These are phyloP conservation scores for Cantharis rufa DNA, from an alignment of 2,888 invertebrate species.

Conservation along the genomic window DNA sequence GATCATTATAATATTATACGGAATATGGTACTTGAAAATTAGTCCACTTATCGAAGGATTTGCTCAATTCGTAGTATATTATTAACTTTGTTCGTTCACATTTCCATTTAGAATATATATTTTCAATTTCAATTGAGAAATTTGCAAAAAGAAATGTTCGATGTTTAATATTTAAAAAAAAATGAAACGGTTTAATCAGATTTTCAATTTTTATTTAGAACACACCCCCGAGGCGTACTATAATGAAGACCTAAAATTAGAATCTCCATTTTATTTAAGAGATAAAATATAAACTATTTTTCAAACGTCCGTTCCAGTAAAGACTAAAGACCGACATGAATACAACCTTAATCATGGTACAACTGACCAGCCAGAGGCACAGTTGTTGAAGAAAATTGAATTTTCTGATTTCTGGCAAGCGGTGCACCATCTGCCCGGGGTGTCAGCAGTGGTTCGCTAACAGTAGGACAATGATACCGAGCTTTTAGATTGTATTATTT, in stretches of 20 bases:
- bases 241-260: not conserved
- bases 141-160: not conserved
- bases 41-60: slow-evolving; percentile 27
- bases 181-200: not conserved
- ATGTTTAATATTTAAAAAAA: not conserved
- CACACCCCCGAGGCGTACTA: not conserved
- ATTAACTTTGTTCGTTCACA: not conserved
- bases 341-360: slow-evolving; percentile 34
- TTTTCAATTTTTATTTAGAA: not conserved
- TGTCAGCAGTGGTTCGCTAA: slow-evolving; percentile 18
- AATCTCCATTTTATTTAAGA: not conserved
- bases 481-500: slow-evolving; percentile 30
- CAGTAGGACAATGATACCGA: slow-evolving; percentile 28
- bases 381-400: slow-evolving; percentile 40
- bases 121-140: not conserved
- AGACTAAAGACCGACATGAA: slow-evolving; percentile 31
- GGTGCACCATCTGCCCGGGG: slow-evolving; percentile 34
- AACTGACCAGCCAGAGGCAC: slow-evolving; percentile 37
- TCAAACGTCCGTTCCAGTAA: slow-evolving; percentile 35
- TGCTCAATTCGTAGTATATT: no score
- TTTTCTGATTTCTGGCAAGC: slow-evolving; percentile 41
- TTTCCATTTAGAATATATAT: not conserved
- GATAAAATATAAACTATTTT: slow-evolving; percentile 31
- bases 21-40: slow-evolving; percentile 17
- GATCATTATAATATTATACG: not conserved